Conservation (phyloP, 2,888 invertebrate species). For the Molorchus minor region DNA sequence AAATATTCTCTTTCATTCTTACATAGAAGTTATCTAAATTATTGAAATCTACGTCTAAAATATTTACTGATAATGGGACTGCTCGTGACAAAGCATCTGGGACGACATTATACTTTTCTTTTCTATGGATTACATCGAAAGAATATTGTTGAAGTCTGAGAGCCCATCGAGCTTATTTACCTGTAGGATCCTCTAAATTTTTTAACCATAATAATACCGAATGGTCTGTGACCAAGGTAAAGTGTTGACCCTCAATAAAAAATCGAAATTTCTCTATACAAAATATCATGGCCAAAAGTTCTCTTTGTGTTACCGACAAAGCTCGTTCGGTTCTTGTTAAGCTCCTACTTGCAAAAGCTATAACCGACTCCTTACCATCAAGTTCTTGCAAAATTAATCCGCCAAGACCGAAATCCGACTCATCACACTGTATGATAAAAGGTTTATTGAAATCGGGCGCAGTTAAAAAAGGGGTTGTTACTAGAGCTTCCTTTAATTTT, state of each 20-base stretch:
- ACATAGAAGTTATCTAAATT: neutral
- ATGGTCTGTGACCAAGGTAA: neutral
- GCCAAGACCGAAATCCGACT: neutral
- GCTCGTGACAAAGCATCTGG: neutral
- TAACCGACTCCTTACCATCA: neutral
- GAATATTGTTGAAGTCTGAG: conserved; percentile 1
- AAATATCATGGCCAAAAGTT: neutral
- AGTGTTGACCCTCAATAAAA: neutral
- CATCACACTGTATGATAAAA: neutral
- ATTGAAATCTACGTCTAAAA: neutral
- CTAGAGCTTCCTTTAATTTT: neutral
- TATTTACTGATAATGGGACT: neutral
- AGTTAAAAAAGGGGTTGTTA: neutral
- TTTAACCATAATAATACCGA: neutral
- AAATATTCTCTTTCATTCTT: neutral
- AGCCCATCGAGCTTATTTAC: conserved; percentile 1
- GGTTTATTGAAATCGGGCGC: neutral
- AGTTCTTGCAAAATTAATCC: neutral
- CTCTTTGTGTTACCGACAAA: neutral
- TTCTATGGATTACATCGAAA: neutral
- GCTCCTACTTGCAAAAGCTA: too few species aligned
- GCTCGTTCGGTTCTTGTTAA: neutral
- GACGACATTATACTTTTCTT: neutral
- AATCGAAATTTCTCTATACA: neutral
- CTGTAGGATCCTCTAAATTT: conserved; percentile 3